Conservation (phyloP, 1,140 invertebrate genomes). For the Homalodisca vitripennis region DNA sequence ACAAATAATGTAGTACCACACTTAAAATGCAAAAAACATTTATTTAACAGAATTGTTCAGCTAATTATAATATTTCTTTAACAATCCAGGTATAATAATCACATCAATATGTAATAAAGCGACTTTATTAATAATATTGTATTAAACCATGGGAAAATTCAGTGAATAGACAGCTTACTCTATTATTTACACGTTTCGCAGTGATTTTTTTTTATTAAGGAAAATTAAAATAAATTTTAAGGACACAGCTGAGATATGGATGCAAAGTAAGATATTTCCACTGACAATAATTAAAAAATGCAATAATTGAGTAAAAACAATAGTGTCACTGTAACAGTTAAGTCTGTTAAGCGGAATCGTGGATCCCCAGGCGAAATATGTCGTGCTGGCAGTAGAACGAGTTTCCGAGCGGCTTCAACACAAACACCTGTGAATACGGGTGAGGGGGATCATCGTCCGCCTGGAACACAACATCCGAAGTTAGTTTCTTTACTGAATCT, state of each 20-base stretch:
- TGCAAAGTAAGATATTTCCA: background rate
- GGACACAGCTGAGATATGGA: too few relatives aligned
- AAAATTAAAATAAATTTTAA: too few relatives aligned
- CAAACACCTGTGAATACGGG: conserved; percentile 86
- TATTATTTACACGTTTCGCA: background rate
- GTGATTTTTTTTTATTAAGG: too few relatives aligned
- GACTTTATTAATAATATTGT: background rate
- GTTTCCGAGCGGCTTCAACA: conserved; percentile 78
- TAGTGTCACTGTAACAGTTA: background rate
- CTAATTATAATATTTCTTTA: too few relatives aligned
- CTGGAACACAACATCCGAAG: conserved; percentile 54
- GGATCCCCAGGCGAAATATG: conserved; percentile 88
- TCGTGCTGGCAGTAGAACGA: conserved; percentile 91
- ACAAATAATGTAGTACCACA: too few relatives aligned
- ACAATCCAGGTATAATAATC: background rate
- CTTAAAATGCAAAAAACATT: too few relatives aligned
- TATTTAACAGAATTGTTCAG: too few relatives aligned
- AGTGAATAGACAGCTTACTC: background rate
- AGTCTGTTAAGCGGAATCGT: conserved; percentile 68
- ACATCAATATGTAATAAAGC: background rate
- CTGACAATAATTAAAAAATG: background rate
- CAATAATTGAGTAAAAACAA: conserved; percentile 7
- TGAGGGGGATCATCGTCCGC: conserved; percentile 92
- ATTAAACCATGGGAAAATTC: background rate
- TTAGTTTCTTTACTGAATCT: too few relatives aligned